phyloP scores from a whole-genome alignment of 2,888 invertebrate species.

The Argynnis bischoffii region DNA sequence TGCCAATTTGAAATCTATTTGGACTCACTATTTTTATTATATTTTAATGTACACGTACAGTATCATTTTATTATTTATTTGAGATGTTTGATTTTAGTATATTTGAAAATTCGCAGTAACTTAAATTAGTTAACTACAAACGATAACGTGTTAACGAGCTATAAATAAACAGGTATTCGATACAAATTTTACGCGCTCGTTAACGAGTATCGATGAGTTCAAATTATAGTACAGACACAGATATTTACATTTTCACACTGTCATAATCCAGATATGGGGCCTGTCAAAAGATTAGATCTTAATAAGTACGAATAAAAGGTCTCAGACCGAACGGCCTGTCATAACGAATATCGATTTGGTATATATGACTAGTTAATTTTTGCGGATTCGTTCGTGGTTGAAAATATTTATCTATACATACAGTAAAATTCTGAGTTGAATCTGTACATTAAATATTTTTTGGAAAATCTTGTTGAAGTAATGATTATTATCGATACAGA shows the following conservation, averaged over 20 bases:
- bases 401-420: too few species aligned
- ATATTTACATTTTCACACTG: constrained; percentile 30
- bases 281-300: constrained; percentile 36
- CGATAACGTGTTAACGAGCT: constrained; percentile 7
- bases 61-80: too few species aligned
- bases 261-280: constrained; percentile 29
- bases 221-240: constrained; percentile 5
- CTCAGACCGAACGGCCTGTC: not conserved
- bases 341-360: constrained; percentile 8
- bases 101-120: not conserved
- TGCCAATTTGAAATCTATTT: too few species aligned
- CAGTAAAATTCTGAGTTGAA: too few species aligned
- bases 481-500: too few species aligned
- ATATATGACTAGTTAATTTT: not conserved
- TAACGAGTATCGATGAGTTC: constrained; percentile 16
- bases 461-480: too few species aligned
- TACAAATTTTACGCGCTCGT: constrained; percentile 9
- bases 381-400: not conserved
- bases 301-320: constrained; percentile 14
- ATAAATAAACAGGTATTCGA: constrained; percentile 1
- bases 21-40: too few species aligned
- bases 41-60: too few species aligned
- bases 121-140: not conserved
- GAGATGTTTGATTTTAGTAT: too few species aligned
- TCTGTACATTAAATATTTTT: too few species aligned